Base-by-base conservation (phyloP, 2,888 invertebrate genomes). In the Acholoe squamosa region DNA sequence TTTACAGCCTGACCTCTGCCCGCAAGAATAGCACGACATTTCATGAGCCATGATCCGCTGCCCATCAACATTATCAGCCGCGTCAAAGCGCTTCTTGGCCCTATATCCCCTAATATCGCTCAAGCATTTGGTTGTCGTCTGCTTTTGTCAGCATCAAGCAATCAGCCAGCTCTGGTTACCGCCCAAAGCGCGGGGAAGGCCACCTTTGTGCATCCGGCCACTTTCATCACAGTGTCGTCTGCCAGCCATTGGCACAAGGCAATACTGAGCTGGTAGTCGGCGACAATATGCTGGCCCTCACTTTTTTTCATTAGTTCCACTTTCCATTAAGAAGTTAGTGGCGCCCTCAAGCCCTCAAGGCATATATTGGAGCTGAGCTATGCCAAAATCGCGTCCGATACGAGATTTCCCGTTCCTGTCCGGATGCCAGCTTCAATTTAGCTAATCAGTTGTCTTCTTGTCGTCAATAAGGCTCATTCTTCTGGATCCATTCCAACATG, bases 21-120 rank as follows among this genome's bases (percentile, higher is more conserved):
- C 80, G 80, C 80, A 80, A 80, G 80, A 80, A 80, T 43, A 34
- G 43, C 43, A 25, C 34, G 80, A 43, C 80, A 80, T 80, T 80
- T 80, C 43, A 33, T 16, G 34, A 22, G 80, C 33, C 80, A 43
- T 80, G 80, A 80, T 80, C 80, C 43, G 71, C 71, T 28, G 71
- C 71, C 80, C 80, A 80, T 80, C 80, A 80, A 80, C 80, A 80
- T 80, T 80, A 80, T 80, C 80, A 80, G 80, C 14, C 80, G 80
- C 43, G 80, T 80, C 43, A 80, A 80, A 34, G 80, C 80, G 34
- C 80, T 5, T 34, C 80, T 80, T 80, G 80, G 34, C 80, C 80
- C 43, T 80, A 80, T 33, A 43, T 80, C 80, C 80, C 80, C 80
- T 80, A 80, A 80, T 80, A 80, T 80, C 80, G 80, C 43, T 34